Evolutionary conservation across 1,140 invertebrate species (phyloP).

Genomic region (Pseudomyrmex gracilis): DNA sequence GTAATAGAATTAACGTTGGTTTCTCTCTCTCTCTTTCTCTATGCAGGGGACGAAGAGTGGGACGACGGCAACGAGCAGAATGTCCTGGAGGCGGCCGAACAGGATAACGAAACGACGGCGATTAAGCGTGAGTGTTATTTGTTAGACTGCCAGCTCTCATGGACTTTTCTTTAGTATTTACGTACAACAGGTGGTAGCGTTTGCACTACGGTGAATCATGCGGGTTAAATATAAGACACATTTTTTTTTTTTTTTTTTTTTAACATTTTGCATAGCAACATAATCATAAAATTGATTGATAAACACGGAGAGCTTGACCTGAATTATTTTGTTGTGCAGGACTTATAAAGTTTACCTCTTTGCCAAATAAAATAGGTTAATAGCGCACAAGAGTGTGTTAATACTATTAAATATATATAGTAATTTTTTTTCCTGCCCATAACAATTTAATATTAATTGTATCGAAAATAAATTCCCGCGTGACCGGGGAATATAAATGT

Average conservation of each 20-base stretch:
- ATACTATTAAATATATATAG: not conserved
- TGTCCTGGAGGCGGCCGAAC: constrained; percentile 78
- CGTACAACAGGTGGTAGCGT: constrained; percentile 58
- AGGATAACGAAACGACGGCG: constrained; percentile 75
- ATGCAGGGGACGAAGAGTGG: constrained; percentile 82
- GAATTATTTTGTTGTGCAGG: not conserved
- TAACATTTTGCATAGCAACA: not conserved
- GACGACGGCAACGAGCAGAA: constrained; percentile 79
- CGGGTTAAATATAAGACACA: not conserved
- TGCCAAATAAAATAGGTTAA: not conserved
- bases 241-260: constrained; percentile 7
- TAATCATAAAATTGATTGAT: constrained; percentile 15
- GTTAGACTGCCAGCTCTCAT: constrained; percentile 51
- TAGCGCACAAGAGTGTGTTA: not conserved
- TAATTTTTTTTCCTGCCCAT: not conserved
- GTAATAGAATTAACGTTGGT: constrained; percentile 70
- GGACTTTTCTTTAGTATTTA: constrained; percentile 59
- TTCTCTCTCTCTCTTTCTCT: constrained; percentile 64
- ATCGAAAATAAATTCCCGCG: constrained; percentile 7
- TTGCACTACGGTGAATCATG: constrained; percentile 30
- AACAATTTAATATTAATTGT: constrained; percentile 1
- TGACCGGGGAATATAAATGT: not conserved
- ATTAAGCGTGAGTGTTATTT: constrained; percentile 76
- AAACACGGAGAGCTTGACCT: not conserved
- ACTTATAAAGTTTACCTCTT: constrained; percentile 1